phyloP scores from a whole-genome alignment of 2,113 vertebrate genomes.

The Tautogolabrus adspersus region DNA sequence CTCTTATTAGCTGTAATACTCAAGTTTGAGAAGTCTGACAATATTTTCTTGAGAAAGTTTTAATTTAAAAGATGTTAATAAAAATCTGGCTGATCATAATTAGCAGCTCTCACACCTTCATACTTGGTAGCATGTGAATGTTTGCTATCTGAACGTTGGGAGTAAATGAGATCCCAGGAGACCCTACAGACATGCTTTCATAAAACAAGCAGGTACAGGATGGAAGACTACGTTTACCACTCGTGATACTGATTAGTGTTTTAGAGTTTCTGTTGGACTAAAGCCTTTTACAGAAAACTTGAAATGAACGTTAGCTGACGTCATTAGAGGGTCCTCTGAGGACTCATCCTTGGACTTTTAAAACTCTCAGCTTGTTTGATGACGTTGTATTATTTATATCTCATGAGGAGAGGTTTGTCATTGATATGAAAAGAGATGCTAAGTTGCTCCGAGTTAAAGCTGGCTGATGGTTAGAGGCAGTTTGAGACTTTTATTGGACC shows the following conservation, averaged over 20 bases:
- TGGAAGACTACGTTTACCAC: too few species aligned
- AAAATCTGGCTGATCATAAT: constrained; percentile 13
- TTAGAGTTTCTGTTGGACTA: background rate
- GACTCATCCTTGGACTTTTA: constrained; percentile 6
- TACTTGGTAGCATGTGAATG: constrained; percentile 8
- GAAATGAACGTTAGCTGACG: background rate
- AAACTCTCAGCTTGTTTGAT: constrained; percentile 14
- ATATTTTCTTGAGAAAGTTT: background rate
- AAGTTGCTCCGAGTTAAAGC: background rate
- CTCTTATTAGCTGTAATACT: constrained; percentile 12
- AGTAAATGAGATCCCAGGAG: constrained; percentile 58
- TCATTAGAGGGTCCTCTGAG: background rate
- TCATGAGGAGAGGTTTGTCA: too few species aligned
- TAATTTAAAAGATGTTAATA: background rate
- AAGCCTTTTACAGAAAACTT: background rate
- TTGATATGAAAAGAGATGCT: background rate
- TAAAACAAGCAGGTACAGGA: constrained; percentile 1
- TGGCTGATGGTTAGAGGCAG: background rate
- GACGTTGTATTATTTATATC: constrained; percentile 3
- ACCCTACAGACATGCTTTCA: background rate
- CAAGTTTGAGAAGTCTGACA: background rate
- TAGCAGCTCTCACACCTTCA: constrained; percentile 4
- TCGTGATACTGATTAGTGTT: background rate
- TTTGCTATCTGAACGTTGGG: constrained; percentile 32
- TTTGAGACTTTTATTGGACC: constrained; percentile 1